A percentile compares a stretch with the other conserved stretches of the same genome.
Evolutionary conservation across 1,140 invertebrate species (phyloP).

Genomic region (Ceratina japonica): DNA sequence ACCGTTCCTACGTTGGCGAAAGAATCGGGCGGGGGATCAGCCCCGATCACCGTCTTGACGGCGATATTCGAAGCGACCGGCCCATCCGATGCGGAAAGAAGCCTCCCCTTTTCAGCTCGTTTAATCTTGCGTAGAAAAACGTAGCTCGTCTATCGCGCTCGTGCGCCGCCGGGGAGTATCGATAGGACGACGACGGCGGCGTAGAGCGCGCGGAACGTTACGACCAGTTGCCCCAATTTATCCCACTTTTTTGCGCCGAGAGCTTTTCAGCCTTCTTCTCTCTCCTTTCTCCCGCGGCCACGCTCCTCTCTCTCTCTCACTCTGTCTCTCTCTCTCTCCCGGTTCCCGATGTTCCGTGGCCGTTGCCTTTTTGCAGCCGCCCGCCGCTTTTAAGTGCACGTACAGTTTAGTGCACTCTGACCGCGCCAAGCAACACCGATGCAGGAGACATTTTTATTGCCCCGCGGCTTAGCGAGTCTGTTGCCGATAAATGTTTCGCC

Average conservation of each 20-base stretch:
- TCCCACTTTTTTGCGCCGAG: slow-evolving; percentile 60
- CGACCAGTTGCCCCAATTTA: slow-evolving; percentile 66
- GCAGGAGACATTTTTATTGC: slow-evolving; percentile 60
- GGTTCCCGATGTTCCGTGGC: slow-evolving; percentile 9
- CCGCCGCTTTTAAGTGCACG: slow-evolving; percentile 64
- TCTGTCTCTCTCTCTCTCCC: too few species aligned
- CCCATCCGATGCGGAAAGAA: not conserved
- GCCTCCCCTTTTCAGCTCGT: slow-evolving; percentile 45
- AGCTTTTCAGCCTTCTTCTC: slow-evolving; percentile 55
- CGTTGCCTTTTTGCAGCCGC: slow-evolving; percentile 39
- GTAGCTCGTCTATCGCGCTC: slow-evolving; percentile 1
- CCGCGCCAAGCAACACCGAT: slow-evolving; percentile 37
- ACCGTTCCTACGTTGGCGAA: not conserved
- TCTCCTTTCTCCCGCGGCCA: not conserved
- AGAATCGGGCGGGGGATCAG: too few species aligned
- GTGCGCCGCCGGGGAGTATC: slow-evolving; percentile 15
- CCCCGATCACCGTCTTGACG: slow-evolving; percentile 1
- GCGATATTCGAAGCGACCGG: slow-evolving; percentile 30
- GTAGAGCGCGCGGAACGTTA: slow-evolving; percentile 50
- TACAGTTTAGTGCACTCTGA: slow-evolving; percentile 64
- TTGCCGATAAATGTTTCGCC: slow-evolving; percentile 59
- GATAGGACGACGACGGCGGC: slow-evolving; percentile 52
- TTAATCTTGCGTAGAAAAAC: slow-evolving; percentile 53
- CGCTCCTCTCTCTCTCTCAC: not conserved
- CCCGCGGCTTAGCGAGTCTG: slow-evolving; percentile 41